Evolutionary conservation across 2,113 vertebrate species (phyloP).

Genomic region (Grus americana): DNA sequence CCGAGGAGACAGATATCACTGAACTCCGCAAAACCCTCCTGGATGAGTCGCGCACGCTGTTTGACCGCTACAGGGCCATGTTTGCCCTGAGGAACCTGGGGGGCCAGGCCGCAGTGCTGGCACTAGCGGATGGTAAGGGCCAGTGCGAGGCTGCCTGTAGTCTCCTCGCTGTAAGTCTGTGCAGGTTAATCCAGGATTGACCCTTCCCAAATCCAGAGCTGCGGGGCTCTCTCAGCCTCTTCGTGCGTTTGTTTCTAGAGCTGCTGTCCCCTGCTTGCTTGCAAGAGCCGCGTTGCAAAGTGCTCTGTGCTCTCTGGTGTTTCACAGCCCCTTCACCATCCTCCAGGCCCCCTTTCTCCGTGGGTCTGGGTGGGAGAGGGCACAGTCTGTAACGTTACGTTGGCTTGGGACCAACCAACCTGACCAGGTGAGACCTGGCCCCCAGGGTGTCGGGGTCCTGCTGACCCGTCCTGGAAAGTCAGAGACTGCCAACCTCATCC

Average conservation of each 20-base stretch:
- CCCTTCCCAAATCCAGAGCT: neutral
- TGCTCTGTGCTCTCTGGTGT: neutral
- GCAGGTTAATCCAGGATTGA: neutral
- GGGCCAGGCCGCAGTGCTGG: constrained; percentile 81
- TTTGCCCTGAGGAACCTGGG: constrained; percentile 90
- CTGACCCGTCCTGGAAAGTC: neutral
- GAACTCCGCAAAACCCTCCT: constrained; percentile 78
- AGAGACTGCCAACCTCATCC: neutral
- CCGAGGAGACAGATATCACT: constrained; percentile 65
- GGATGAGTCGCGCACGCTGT: constrained; percentile 82
- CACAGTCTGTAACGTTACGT: neutral
- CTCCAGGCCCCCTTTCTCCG: neutral
- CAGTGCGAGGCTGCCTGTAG: neutral
- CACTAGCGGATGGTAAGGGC: constrained; percentile 85
- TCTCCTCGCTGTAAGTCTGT: neutral
- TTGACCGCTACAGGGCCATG: constrained; percentile 95
- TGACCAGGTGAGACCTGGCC: neutral
- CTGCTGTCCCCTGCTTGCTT: neutral
- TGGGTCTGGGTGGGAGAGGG: neutral
- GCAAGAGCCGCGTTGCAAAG: neutral
- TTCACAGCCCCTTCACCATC: neutral
- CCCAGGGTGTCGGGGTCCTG: neutral
- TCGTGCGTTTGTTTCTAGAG: rapidly evolving
- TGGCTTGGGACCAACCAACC: neutral
- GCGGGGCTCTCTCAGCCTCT: neutral